Evolutionary conservation across 2,888 invertebrate species (phyloP).

Genomic region (Incurvaria masculella): DNA sequence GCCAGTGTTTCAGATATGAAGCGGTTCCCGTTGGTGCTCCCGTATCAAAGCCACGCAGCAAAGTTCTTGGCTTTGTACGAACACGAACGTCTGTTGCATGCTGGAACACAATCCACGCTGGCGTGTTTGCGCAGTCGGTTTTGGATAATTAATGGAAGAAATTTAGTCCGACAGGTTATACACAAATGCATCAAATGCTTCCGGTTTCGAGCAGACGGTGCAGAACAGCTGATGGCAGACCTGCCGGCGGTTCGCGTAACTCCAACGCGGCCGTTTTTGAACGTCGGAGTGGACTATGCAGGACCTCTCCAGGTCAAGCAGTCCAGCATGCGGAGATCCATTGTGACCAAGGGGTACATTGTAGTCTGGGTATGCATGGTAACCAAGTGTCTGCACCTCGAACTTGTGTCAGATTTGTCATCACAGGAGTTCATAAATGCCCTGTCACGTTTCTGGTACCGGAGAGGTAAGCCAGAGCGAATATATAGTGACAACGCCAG

Average conservation of each 20-base stretch:
- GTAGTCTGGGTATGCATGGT: neutral
- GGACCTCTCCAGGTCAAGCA: neutral
- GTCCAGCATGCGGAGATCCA: constrained; percentile 9
- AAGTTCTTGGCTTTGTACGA: constrained; percentile 5
- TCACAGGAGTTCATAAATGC: constrained; percentile 17
- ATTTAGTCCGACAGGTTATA: constrained; percentile 5
- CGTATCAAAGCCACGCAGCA: neutral
- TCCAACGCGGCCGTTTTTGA: neutral
- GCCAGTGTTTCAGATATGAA: neutral
- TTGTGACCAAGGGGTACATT: constrained; percentile 7
- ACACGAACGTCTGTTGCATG: constrained; percentile 11
- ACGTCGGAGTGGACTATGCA: neutral
- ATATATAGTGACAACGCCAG: constrained; percentile 9
- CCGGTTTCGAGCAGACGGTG: neutral
- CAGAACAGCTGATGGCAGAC: constrained; percentile 13
- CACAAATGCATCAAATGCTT: constrained; percentile 12
- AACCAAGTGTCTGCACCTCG: constrained; percentile 21
- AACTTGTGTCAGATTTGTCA: constrained; percentile 18
- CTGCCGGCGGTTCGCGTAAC: constrained; percentile 10
- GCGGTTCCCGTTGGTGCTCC: neutral
- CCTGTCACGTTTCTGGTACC: constrained; percentile 15
- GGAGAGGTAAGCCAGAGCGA: constrained; percentile 8
- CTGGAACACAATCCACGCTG: constrained; percentile 14
- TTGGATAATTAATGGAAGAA: constrained; percentile 11
- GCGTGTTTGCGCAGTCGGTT: constrained; percentile 13